phyloP scores from a whole-genome alignment of 2,113 vertebrate species.

The Ptilorrhoa leucosticta region DNA sequence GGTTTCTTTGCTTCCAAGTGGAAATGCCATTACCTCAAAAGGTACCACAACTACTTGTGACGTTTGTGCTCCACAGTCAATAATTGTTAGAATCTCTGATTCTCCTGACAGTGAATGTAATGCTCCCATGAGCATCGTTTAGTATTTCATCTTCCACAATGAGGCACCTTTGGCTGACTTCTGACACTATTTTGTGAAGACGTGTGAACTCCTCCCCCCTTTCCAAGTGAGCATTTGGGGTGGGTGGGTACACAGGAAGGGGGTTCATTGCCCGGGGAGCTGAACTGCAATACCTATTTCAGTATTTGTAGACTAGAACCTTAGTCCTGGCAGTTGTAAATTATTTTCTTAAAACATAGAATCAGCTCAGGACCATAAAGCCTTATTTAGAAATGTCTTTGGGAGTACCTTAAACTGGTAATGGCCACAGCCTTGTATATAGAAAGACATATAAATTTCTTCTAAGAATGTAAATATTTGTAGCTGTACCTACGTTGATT shows the following conservation, averaged over 20 bases:
- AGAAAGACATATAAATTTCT: neutral
- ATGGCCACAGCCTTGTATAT: neutral
- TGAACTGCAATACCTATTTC: neutral
- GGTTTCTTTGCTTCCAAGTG: neutral
- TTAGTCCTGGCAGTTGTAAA: neutral
- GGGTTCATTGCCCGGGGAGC: accelerated
- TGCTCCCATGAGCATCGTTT: neutral
- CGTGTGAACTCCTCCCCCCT: neutral
- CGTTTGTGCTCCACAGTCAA: neutral
- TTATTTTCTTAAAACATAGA: neutral
- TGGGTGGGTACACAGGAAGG: neutral
- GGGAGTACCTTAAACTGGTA: neutral
- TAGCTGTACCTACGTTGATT: neutral
- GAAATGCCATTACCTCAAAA: neutral
- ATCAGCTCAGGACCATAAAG: accelerated
- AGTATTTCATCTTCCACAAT: neutral
- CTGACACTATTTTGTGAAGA: neutral
- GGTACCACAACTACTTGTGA: neutral
- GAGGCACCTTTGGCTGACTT: neutral
- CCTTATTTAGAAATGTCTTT: neutral
- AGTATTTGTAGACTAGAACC: neutral
- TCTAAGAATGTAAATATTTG: conserved; percentile 11
- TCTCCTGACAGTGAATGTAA: neutral
- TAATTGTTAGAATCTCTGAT: neutral
- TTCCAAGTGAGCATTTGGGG: neutral